These are phyloP conservation scores for Lutjanus campechanus DNA, from an alignment of 2,797 vertebrate species.

Conservation along the genomic window DNA sequence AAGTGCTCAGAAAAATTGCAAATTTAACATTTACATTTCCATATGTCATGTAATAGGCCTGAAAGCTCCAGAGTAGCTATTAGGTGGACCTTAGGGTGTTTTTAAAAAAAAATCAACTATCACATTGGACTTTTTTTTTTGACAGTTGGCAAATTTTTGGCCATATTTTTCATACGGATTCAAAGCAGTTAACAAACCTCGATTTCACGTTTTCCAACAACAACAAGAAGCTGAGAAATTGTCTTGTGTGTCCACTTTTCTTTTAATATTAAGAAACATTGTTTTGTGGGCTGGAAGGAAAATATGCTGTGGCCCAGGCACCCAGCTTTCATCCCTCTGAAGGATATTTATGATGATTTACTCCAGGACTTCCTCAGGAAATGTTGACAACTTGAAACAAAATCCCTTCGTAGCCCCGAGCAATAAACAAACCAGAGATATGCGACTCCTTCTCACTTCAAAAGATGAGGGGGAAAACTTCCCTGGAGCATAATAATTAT, in stretches of 20 bases:
- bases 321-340: constrained; percentile 67
- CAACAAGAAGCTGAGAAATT: constrained; percentile 26
- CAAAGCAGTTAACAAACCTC: not conserved
- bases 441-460: constrained; percentile 63
- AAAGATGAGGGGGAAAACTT: constrained; percentile 56
- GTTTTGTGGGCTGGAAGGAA: constrained; percentile 43
- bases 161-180: constrained; percentile 14
- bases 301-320: constrained; percentile 34
- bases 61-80: not conserved
- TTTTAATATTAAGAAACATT: constrained; percentile 41
- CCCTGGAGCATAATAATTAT: constrained; percentile 51
- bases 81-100: not conserved
- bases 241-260: constrained; percentile 26
- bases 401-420: constrained; percentile 67
- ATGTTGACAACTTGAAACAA: constrained; percentile 84
- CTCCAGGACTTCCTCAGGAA: constrained; percentile 81
- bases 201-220: constrained; percentile 1
- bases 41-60: not conserved
- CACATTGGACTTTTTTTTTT: not conserved
- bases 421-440: constrained; percentile 76
- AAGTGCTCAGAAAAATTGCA: not conserved
- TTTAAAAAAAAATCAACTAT: not conserved
- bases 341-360: constrained; percentile 81
- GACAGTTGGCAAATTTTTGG: not conserved
- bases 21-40: not conserved